phyloP scores from a whole-genome alignment of 2,888 invertebrate species.

The Antheraea assamensis region DNA sequence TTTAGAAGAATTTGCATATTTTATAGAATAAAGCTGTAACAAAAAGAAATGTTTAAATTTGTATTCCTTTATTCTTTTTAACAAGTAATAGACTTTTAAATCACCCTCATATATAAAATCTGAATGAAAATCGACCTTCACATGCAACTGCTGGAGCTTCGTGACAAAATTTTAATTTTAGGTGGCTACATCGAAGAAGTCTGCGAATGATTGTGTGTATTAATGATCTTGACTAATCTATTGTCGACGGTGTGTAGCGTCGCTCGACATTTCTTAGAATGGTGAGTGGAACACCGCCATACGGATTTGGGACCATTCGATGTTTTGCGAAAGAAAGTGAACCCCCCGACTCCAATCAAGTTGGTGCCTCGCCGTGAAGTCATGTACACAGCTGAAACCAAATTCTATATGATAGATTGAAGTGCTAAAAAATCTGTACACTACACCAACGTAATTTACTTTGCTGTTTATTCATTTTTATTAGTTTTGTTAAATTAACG shows the following conservation, averaged over 20 bases:
- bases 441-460: background rate
- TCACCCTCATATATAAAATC: background rate
- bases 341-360: constrained; percentile 10
- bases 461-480: too few relatives aligned
- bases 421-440: background rate
- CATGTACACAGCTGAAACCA: constrained; percentile 7
- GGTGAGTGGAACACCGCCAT: constrained; percentile 52
- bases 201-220: background rate
- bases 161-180: background rate
- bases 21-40: too few relatives aligned
- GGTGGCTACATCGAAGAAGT: background rate
- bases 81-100: background rate
- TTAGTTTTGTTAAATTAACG: too few relatives aligned
- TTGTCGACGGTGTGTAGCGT: constrained; percentile 30
- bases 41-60: background rate
- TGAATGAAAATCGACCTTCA: background rate
- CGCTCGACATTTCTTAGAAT: constrained; percentile 44
- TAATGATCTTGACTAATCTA: constrained; percentile 7
- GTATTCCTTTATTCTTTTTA: background rate
- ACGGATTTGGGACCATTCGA: background rate
- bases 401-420: background rate
- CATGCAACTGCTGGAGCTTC: background rate
- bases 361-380: constrained; percentile 14
- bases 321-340: constrained; percentile 22
- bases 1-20: background rate